Base-by-base conservation (phyloP, 1,140 invertebrate species). In the Dufourea novaeangliae region DNA sequence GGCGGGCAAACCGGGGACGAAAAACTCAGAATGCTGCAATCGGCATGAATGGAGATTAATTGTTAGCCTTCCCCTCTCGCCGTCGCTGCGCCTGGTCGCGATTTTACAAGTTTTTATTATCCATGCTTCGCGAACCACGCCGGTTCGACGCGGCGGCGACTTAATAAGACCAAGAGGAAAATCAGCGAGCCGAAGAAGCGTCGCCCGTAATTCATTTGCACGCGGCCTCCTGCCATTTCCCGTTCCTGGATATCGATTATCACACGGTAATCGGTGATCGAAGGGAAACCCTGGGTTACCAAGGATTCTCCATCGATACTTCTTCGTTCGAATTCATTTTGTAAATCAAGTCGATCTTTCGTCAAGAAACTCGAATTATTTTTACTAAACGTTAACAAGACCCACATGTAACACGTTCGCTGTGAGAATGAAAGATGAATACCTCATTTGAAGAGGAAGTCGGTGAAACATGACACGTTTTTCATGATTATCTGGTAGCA, bases 41-140 rank as follows among this genome's bases (percentile, higher is more conserved):
- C 81, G 81, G 62, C 76, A 80, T 83, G 85, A 86, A 86, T 86
- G 78, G 80, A 80, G 81, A 86, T 86, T 86, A 85, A 84, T 86
- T 85, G 79, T 78, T 82, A 44, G 81, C 50, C 57, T 27, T 41
- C 44, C 6, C 44, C 50, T 14, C 46, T 3, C 27, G 11, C 50
- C 39, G 66, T 25, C 54, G 44, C 44, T n/a, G 27, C 8, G 4
- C n/a, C 25, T 52, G 52, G 61, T 50, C 44, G 52, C 44, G 50
- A 79, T 82, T 82, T 82, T 79, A 75, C 72, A 80, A 83, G 61
- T 78, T 83, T 83, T 83, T 69, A 80, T 80, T 80, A 80, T 69
- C 46, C 34, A 54, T 52, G 46, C 64, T 54, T 37, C 14, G 61
- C 50, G 63, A 80, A 66, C 61, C 52, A 46, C 62, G 27, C 52